These are phyloP conservation scores for Helarctos malayanus DNA, from an alignment of 2,797 vertebrate genomes.

Conservation along the genomic window DNA sequence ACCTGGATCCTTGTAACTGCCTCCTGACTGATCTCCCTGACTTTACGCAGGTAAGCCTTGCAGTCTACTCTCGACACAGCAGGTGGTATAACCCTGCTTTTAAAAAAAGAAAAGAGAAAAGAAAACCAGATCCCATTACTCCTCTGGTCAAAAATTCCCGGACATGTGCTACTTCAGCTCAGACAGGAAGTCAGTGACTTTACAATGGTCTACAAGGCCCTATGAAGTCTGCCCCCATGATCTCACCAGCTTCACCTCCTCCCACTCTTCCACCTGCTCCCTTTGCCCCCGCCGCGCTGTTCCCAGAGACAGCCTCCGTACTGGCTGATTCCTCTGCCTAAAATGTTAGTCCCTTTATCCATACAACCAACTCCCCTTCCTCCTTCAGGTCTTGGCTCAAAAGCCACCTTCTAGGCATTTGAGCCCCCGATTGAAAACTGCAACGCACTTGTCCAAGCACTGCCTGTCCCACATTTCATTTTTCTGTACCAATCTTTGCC, in stretches of 20 bases:
- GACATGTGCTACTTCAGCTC: neutral
- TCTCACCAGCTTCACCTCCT: neutral
- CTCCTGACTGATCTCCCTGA: neutral
- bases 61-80: neutral
- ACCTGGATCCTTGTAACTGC: too few species aligned
- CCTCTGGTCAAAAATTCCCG: neutral
- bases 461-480: neutral
- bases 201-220: neutral
- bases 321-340: neutral
- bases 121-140: neutral
- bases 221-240: fast-evolving
- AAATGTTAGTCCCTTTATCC: neutral
- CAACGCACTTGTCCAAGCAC: neutral
- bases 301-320: neutral
- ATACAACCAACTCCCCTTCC: neutral
- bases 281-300: neutral
- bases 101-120: neutral
- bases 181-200: neutral
- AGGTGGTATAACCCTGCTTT: neutral
- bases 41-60: neutral
- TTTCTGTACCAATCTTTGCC: neutral
- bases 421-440: neutral
- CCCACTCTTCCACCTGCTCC: neutral
- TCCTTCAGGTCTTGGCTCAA: neutral
- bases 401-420: neutral